Conservation (phyloP, 2,888 invertebrate species). For the Tachina grossa region DNA sequence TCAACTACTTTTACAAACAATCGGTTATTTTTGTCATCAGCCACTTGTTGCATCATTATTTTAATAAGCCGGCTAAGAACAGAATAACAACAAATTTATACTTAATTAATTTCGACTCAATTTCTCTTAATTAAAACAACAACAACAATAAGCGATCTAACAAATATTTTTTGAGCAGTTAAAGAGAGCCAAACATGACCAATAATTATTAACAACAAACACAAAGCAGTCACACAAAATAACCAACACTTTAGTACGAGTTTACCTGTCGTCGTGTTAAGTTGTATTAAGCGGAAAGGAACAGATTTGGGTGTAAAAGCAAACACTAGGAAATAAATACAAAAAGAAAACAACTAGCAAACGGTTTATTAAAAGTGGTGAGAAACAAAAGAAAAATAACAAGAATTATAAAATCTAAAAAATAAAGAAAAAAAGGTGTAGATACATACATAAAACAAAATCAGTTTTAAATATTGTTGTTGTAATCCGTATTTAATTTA, state of each 20-base stretch:
- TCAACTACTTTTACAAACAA: conserved; percentile 12
- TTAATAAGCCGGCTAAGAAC: conserved; percentile 41
- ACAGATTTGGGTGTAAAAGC: conserved; percentile 21
- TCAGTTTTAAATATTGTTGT: conserved; percentile 52
- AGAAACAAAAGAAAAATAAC: conserved; percentile 64
- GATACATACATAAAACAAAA: conserved; percentile 69
- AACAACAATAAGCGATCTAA: conserved; percentile 55
- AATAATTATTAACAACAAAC: conserved; percentile 46
- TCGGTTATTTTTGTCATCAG: background rate
- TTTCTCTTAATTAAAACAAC: conserved; percentile 50
- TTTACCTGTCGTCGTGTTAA: conserved; percentile 72
- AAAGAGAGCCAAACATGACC: conserved; percentile 30
- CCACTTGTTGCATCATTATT: conserved; percentile 54
- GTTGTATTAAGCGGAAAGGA: conserved; percentile 68
- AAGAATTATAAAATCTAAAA: conserved; percentile 66
- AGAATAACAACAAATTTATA: conserved; percentile 9
- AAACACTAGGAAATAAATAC: conserved; percentile 29
- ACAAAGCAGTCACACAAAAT: conserved; percentile 46
- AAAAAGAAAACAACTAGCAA: conserved; percentile 43
- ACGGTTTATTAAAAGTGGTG: conserved; percentile 66
- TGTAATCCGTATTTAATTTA: conserved; percentile 44
- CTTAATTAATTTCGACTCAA: conserved; percentile 10
- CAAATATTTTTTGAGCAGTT: background rate
- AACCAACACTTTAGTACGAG: conserved; percentile 66
- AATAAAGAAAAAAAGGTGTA: conserved; percentile 67